Base-by-base conservation (phyloP, 1,140 invertebrate species). In the Oryctes rhinoceros region DNA sequence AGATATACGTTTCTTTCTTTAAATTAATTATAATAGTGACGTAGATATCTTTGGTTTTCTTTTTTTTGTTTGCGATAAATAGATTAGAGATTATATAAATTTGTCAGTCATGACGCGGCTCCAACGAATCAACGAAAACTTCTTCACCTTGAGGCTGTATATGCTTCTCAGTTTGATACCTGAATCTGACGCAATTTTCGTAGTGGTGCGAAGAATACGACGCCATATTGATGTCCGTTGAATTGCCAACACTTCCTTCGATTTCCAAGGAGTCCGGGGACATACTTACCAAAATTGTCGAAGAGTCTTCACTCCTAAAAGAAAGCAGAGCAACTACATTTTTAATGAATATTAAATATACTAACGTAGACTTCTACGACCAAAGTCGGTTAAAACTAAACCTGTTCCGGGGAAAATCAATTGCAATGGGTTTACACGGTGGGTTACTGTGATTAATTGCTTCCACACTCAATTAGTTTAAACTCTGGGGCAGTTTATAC, bases 211-310 rank as follows among this genome's bases (percentile, higher is more conserved):
- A 76, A 2, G 37, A 24, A 48, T 76, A 76, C 10, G 75, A 76
- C 2, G 39, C 20, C 11, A 49, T 1, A 44, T 76, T 49, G 9
- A 76, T 13, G 3, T 78, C 77, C 15, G 47, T 18, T 1, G 30
- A 11, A 59, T 78, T 48, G 9, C 48, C 13, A 13, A 48, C 37
- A 4, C 4, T 3, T 13, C n/a, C 13, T 4, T 48, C 44, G 11
- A 1, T 76, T 59, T 78, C 77, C 35, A 78, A 35, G n/a, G 77
- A 78, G 59, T 78, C 77, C 6, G 77, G 77, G 1, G 77, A 53
- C 15, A 78, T 78, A 30, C 77, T 78, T n/a, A 48, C 18, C 7
- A 39, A 24, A 76, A 15, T 4, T 0, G 15, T 44, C 71, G 76
- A 77, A 48, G 18, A 47, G 9, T 35, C 24, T 39, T 74, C 13